A percentile compares a stretch with the other conserved stretches of the same genome.
Evolutionary conservation across 2,888 invertebrate species (phyloP).

Genomic region (Pachydiplax longipennis): DNA sequence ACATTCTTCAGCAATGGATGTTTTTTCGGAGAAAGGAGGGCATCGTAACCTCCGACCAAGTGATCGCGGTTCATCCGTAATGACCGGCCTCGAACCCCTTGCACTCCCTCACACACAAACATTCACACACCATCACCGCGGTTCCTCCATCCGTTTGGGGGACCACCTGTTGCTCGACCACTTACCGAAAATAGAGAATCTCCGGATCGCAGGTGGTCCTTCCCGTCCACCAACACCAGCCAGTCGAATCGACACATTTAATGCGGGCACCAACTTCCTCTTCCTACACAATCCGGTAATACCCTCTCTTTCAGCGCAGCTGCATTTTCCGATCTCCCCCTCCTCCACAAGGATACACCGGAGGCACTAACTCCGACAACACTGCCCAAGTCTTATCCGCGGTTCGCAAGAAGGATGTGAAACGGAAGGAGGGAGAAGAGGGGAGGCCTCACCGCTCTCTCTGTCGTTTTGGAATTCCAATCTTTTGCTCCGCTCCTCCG

Average conservation of each 20-base stretch:
- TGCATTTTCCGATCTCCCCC: too few species aligned
- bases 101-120: neutral
- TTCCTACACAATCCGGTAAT: neutral
- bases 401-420: neutral
- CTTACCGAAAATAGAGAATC: neutral
- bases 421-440: neutral
- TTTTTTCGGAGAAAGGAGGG: too few species aligned
- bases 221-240: neutral
- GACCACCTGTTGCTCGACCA: neutral
- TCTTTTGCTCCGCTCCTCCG: neutral
- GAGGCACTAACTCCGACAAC: neutral
- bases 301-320: too few species aligned
- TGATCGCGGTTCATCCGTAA: too few species aligned
- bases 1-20: too few species aligned
- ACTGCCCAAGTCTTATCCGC: neutral
- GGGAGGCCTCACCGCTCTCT: neutral
- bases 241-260: neutral
- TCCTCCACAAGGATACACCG: neutral
- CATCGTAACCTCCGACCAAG: too few species aligned
- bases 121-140: neutral
- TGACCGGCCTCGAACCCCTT: too few species aligned
- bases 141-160: neutral
- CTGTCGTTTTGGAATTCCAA: neutral
- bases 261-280: neutral
- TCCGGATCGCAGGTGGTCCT: neutral